Percentiles rank a stretch among this genome's conserved stretches.
Evolutionary conservation across 1,140 invertebrate genomes (phyloP).

Genomic region (Cydia strobilella): DNA sequence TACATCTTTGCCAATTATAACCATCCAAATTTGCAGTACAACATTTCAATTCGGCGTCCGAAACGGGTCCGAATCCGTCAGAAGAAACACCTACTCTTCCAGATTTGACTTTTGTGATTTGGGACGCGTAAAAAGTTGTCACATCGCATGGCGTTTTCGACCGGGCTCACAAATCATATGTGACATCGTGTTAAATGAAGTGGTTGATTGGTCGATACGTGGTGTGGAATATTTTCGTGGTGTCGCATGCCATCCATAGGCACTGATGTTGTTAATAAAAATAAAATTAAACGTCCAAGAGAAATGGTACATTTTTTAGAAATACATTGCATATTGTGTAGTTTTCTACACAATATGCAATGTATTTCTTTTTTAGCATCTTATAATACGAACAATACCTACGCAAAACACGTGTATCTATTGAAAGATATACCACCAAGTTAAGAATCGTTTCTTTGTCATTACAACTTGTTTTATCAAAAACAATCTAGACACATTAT

Average conservation of each 20-base stretch:
- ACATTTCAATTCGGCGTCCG: neutral
- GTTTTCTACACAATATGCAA: no score
- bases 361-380: no score
- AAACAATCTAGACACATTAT: no score
- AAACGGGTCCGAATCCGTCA: neutral
- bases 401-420: no score
- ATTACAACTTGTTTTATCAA: no score
- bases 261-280: neutral
- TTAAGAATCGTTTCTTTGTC: no score
- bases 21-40: neutral
- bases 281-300: neutral
- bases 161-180: constrained; percentile 10
- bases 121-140: constrained; percentile 19
- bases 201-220: constrained; percentile 6
- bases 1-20: neutral
- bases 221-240: neutral
- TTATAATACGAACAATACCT: no score
- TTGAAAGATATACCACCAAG: no score
- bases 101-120: constrained; percentile 1
- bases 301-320: no score
- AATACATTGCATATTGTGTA: no score
- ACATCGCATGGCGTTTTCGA: neutral
- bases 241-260: neutral
- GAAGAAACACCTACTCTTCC: constrained; percentile 15
- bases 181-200: neutral